Conservation (phyloP, 2,888 invertebrate species). For the Ectropis crepuscularia region DNA sequence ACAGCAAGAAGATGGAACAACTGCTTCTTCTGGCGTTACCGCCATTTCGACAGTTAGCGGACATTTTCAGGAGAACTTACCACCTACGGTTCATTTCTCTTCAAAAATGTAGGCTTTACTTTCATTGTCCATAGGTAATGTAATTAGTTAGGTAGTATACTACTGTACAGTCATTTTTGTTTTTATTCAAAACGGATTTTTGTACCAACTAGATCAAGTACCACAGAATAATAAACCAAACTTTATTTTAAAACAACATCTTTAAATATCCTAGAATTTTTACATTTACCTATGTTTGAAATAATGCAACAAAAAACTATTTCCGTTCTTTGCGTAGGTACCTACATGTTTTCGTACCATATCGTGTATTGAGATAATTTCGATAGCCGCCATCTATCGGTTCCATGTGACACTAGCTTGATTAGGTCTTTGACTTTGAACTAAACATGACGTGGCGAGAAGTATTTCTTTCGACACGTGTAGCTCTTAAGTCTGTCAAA, state of each 20-base stretch:
- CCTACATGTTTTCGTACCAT: too few species aligned
- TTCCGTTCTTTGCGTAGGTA: too few species aligned
- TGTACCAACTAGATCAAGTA: too few species aligned
- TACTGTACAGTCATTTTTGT: too few species aligned
- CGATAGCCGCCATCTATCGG: slow-evolving; percentile 14
- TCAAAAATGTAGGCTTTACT: slow-evolving; percentile 58
- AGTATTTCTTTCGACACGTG: neutral
- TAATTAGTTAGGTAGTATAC: too few species aligned
- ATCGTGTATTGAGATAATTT: neutral
- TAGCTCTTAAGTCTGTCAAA: neutral
- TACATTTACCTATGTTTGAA: too few species aligned
- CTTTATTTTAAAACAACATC: too few species aligned
- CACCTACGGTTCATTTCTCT: slow-evolving; percentile 54
- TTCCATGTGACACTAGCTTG: neutral
- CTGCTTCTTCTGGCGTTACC: slow-evolving; percentile 26
- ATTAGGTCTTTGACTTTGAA: neutral
- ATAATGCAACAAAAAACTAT: too few species aligned
- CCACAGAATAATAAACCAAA: too few species aligned
- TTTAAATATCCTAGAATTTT: too few species aligned
- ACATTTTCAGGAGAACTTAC: slow-evolving; percentile 58
- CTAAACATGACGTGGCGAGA: neutral
- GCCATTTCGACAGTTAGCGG: slow-evolving; percentile 36
- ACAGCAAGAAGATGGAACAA: neutral
- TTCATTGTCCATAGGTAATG: too few species aligned
- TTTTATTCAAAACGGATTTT: too few species aligned